Conservation (phyloP, 2,888 invertebrate genomes). For the Xylocampa areola region DNA sequence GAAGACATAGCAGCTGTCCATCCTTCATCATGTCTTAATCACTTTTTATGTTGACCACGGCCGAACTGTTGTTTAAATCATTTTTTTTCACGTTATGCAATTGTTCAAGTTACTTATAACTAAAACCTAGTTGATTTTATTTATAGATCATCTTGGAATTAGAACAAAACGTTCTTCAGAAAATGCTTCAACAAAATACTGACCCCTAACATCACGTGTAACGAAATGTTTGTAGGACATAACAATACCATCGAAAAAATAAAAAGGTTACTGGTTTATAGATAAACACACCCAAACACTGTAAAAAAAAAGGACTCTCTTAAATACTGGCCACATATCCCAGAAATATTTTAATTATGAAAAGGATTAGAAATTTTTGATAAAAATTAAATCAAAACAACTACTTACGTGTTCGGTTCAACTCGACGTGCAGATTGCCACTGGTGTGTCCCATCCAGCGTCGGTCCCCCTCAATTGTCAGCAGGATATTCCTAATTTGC, state of each 20-base stretch:
- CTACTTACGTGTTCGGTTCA: conserved; percentile 46
- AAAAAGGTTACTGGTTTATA: no score
- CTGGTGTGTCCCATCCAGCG: conserved; percentile 57
- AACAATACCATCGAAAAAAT: conserved; percentile 28
- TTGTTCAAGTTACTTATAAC: no score
- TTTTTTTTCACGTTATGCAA: no score
- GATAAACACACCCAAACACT: no score
- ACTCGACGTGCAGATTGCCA: conserved; percentile 62
- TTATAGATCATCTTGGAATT: no score
- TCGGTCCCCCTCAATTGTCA: conserved; percentile 75
- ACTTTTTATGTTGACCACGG: no score
- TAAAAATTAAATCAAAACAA: conserved; percentile 20
- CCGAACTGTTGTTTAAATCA: no score
- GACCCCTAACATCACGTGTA: conserved; percentile 15
- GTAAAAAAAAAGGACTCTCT: no score
- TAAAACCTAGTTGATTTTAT: no score
- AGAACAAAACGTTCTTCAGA: no score
- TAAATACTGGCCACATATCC: not conserved
- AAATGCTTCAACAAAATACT: conserved; percentile 21
- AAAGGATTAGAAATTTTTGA: not conserved
- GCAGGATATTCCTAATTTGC: conserved; percentile 84
- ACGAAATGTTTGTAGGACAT: conserved; percentile 20
- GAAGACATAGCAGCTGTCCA: no score
- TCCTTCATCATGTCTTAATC: no score
- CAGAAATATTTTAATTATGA: conserved; percentile 19